Evolutionary conservation across 2,797 vertebrate species (phyloP), one percentile per base, ranked within the genome.

Genomic region (Coracias cyanogaster): DNA sequence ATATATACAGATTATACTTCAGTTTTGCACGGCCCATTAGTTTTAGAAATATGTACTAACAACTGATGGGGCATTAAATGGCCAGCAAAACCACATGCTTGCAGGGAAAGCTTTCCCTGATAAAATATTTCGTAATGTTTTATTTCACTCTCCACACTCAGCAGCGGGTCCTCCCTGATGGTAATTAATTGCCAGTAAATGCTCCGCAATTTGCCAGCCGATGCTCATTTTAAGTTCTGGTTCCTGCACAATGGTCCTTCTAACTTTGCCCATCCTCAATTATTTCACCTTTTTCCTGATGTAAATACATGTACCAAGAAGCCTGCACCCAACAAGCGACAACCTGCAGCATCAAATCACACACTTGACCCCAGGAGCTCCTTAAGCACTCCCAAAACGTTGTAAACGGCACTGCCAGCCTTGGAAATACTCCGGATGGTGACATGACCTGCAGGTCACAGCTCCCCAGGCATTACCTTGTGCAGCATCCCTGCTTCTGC

Each of bases 391-490:
- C 16, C 33, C 10, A 15, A 70, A 73, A 43, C 15, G 21, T 58
- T 33, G 10, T 37, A 74, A 90, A 61, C 5, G 25, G 25, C 45
- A 86, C 17, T 5, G 8, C 48, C 28, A 18, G 29, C 29, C 9
- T 7, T 54, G 26, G 41, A 65, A 70, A 61, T 58, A 39, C 43
- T 71, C 46, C 1, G 1, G 6, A 77, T 10, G 8, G 45, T 7
- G 29, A 28, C 16, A 46, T 0, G 7, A 0, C 55, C 45, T 64
- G 66, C 0, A 0, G 33, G 29, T 10, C 0, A 1, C 4, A 6
- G 20, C 24, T 72, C 37, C 46, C 39, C 31, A 71, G 70, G 10
- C 46, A 81, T 54, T 26, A 55, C 14, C 14, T 16, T 5, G 1
- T 0, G 0, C 28, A 74, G 54, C 25, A 76, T 28, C 19, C 51